Percentiles rank a stretch among this genome's conserved stretches.
These are phyloP conservation scores for Acromyrmex echinatior DNA, from an alignment of 1,140 invertebrate species.

Conservation along the genomic window DNA sequence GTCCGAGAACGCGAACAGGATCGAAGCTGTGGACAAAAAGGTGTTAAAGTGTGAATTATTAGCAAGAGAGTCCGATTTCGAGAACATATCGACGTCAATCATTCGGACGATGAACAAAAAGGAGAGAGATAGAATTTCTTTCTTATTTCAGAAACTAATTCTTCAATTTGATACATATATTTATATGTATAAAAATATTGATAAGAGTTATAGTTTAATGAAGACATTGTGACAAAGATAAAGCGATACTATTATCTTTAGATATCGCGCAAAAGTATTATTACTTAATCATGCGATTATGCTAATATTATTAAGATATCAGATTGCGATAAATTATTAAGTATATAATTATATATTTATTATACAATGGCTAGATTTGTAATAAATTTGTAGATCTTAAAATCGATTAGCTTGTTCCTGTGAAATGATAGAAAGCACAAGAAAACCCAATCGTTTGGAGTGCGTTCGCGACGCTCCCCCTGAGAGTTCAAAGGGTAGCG, in stretches of 20 bases:
- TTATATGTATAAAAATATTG: constrained; percentile 1
- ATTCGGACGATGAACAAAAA: constrained; percentile 35
- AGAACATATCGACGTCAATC: constrained; percentile 61
- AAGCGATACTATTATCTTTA: background rate
- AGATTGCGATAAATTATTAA: constrained; percentile 18
- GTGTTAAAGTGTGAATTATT: constrained; percentile 77
- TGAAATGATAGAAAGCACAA: constrained; percentile 23
- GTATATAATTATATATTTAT: constrained; percentile 13
- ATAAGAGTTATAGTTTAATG: background rate
- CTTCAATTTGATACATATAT: background rate
- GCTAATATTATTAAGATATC: constrained; percentile 6
- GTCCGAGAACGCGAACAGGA: constrained; percentile 99
- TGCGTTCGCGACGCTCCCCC: constrained; percentile 37
- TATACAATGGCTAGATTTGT: background rate
- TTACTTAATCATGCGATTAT: constrained; percentile 31
- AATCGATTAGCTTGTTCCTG: constrained; percentile 14
- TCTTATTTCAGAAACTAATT: background rate
- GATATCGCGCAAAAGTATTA: background rate
- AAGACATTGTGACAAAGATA: constrained; percentile 8
- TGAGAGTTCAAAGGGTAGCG: constrained; percentile 68
- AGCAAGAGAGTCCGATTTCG: constrained; percentile 31
- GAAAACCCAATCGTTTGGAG: constrained; percentile 55
- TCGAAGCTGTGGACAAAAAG: constrained; percentile 93
- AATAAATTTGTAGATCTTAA: constrained; percentile 9
- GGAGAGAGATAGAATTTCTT: constrained; percentile 16